Base-by-base conservation (phyloP, 2,888 invertebrate species). In the Ernsta delagoae region DNA sequence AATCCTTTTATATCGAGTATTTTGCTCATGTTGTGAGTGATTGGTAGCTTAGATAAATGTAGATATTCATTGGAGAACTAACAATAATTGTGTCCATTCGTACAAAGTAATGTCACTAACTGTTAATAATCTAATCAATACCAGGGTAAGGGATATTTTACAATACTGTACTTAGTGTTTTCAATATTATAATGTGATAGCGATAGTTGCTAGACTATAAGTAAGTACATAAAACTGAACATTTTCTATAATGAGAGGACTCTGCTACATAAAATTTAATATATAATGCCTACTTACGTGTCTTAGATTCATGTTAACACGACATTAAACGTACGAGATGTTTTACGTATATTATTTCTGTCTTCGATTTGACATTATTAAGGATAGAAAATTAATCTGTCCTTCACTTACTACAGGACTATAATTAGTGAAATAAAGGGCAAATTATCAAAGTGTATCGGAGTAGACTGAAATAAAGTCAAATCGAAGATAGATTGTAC, bases 61-160 rank as follows among this genome's bases (percentile, higher is more conserved):
- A 43, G 39, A 54, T 63, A 39, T 12, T 31, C 11, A 16, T 12
- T 39, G 53, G 34, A 36, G 39, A n/a, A 68, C 7, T 41, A 31
- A 53, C 56, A 62, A 36, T 64, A 57, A 34, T 64, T 64, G 16
- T 56, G 59, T 67, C 54, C 54, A 54, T 54, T 54, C 54, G 31
- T 54, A 9, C 36, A n/a, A 45, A 56, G 9, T 68, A 39, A 61
- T 57, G 56, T 48, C 61, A 68, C 56, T 56, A 36, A 56, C 54
- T 48, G 61, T 36, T 68, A 68, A 61, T 12, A 36, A 36, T 36
- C 36, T 36, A 36, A 36, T 36, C 45, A 67, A 53, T 67, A 60
- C 66, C 67, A 67, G 67, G 67, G 67, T 67, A 67, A 67, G 67
- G 60, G 16, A 56, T 45, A 34, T 66, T 48, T 53, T 60, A 66